Percentiles rank a stretch among this genome's conserved stretches.
Evolutionary conservation across 2,888 invertebrate species (phyloP).

Genomic region (Allolobophora icterica): DNA sequence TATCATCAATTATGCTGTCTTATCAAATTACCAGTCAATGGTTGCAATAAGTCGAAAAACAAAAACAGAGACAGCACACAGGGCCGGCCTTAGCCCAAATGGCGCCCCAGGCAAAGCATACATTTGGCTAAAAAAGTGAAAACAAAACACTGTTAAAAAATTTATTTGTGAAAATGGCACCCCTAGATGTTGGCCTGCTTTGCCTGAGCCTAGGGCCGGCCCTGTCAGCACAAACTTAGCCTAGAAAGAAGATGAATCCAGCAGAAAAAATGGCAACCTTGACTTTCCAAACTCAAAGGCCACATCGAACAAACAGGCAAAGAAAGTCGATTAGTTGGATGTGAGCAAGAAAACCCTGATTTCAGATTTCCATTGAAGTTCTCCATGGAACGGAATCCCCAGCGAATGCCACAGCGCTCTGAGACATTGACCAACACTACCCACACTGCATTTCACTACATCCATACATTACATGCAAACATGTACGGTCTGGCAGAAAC

Average conservation of each 20-base stretch:
- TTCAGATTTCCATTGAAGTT: neutral
- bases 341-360: conserved; percentile 6
- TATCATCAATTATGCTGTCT: neutral
- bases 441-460: neutral
- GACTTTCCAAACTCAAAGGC: neutral
- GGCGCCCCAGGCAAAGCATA: no score
- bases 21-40: neutral
- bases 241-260: neutral
- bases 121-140: no score
- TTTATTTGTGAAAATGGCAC: no score
- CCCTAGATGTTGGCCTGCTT: no score
- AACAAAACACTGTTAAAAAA: no score
- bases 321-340: neutral
- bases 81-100: no score
- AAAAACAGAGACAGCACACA: neutral
- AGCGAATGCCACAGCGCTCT: neutral
- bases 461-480: neutral
- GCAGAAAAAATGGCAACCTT: neutral
- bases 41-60: neutral
- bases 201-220: no score
- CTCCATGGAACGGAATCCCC: neutral
- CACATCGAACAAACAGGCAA: neutral
- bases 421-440: neutral
- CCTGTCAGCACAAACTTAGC: no score
- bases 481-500: neutral